Conservation (phyloP, 1,140 invertebrate species). For the Drosophila oshimai region DNA sequence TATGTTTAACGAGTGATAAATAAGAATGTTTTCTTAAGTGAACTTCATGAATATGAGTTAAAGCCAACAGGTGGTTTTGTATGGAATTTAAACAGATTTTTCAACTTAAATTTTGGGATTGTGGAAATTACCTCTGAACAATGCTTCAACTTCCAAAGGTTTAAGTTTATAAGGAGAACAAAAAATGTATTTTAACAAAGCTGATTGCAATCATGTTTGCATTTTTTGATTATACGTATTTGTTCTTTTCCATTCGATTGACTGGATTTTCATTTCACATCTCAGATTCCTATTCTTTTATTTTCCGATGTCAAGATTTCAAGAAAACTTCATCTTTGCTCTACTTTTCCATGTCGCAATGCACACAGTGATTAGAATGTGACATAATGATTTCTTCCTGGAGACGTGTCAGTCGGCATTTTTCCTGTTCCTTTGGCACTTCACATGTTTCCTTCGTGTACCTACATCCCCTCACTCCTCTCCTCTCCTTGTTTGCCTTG, state of each 20-base stretch:
- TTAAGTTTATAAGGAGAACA: neutral
- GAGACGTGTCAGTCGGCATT: constrained; percentile 36
- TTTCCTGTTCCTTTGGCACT: constrained; percentile 47
- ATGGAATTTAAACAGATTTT: too few species aligned
- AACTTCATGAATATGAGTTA: neutral
- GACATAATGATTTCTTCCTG: constrained; percentile 42
- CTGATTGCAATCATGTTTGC: constrained; percentile 9
- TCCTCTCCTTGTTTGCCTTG: constrained; percentile 56
- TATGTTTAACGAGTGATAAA: constrained; percentile 1
- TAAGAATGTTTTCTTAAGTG: neutral
- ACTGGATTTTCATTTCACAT: neutral
- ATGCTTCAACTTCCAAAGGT: too few species aligned
- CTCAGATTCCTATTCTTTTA: neutral
- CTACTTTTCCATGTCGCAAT: constrained; percentile 29
- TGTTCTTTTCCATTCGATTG: constrained; percentile 12
- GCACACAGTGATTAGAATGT: constrained; percentile 54
- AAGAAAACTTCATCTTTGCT: constrained; percentile 30
- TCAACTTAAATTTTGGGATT: too few species aligned
- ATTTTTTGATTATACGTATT: neutral
- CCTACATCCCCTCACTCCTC: constrained; percentile 8
- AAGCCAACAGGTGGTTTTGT: too few species aligned
- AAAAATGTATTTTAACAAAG: neutral
- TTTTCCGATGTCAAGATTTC: neutral
- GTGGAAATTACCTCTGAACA: too few species aligned
- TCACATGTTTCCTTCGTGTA: constrained; percentile 37